These are phyloP conservation scores for Alloscopus bannaensis DNA, from an alignment of 2,888 invertebrate species.

Conservation along the genomic window DNA sequence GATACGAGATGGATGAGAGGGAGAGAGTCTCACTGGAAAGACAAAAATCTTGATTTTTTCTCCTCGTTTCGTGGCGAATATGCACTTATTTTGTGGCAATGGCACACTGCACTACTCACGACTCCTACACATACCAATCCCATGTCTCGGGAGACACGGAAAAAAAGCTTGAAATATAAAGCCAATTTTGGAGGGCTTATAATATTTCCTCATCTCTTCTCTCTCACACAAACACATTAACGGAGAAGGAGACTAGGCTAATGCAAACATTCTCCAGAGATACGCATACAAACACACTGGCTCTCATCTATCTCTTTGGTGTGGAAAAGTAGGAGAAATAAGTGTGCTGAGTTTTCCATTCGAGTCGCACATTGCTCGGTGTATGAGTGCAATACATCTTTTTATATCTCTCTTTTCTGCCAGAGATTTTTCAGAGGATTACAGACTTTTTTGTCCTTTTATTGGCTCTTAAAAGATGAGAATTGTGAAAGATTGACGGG, in stretches of 20 bases:
- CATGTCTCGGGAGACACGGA: slow-evolving; percentile 35
- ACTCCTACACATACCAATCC: neutral
- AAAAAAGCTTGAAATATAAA: slow-evolving; percentile 36
- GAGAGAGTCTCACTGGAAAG: slow-evolving; percentile 47
- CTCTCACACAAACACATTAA: slow-evolving; percentile 37
- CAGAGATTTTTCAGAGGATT: too few relatives aligned
- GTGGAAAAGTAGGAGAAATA: slow-evolving; percentile 39
- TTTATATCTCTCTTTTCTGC: too few relatives aligned
- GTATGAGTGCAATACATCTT: too few relatives aligned
- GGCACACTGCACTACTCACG: slow-evolving; percentile 11
- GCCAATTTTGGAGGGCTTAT: slow-evolving; percentile 51
- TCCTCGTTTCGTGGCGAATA: neutral
- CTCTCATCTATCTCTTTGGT: too few relatives aligned
- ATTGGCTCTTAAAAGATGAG: slow-evolving; percentile 40
- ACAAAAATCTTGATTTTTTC: slow-evolving; percentile 57
- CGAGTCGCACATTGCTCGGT: too few relatives aligned
- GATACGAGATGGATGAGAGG: slow-evolving; percentile 69
- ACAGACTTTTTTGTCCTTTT: slow-evolving; percentile 28
- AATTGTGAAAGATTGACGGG: slow-evolving; percentile 45
- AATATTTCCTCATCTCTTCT: slow-evolving; percentile 32
- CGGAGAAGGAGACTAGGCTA: slow-evolving; percentile 27
- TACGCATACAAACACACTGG: too few relatives aligned
- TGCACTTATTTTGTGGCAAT: neutral
- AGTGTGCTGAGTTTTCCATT: slow-evolving; percentile 46
- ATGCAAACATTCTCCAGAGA: slow-evolving; percentile 31